Evolutionary conservation across 1,140 invertebrate species (phyloP).

Genomic region (Cyphomyrmex costatus): DNA sequence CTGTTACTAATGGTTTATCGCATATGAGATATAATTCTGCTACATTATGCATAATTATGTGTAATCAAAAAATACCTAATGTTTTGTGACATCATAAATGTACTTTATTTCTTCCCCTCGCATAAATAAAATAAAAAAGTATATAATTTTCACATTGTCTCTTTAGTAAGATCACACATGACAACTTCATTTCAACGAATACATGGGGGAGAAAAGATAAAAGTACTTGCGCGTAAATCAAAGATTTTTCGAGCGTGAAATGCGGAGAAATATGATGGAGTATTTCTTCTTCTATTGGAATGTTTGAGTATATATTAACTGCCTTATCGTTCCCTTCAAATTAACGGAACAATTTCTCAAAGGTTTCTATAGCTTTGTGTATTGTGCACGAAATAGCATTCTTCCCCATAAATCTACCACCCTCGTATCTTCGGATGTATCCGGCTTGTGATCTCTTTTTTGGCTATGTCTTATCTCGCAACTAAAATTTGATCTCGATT

Average conservation of each 20-base stretch:
- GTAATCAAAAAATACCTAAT: conserved; percentile 7
- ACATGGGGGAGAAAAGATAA: not conserved
- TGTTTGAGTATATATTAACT: conserved; percentile 17
- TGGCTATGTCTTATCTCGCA: not conserved
- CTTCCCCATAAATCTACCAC: conserved; percentile 78
- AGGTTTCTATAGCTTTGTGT: conserved; percentile 44
- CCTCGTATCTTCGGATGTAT: conserved; percentile 66
- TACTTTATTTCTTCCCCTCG: not conserved
- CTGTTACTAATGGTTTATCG: conserved; percentile 32
- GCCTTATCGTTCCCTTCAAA: conserved; percentile 79
- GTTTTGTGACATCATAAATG: not conserved
- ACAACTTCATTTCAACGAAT: not conserved
- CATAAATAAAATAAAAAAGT: not conserved
- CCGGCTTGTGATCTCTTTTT: conserved; percentile 59
- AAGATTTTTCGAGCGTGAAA: conserved; percentile 9
- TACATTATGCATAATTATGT: conserved; percentile 1
- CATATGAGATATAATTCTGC: conserved; percentile 6
- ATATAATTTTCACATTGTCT: not conserved
- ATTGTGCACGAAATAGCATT: conserved; percentile 55
- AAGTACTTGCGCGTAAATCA: not conserved
- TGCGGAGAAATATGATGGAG: not conserved
- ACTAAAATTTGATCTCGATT: conserved; percentile 66
- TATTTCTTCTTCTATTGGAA: conserved; percentile 10
- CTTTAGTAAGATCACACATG: not conserved
- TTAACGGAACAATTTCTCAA: conserved; percentile 81